Base-by-base conservation (phyloP, 2,888 invertebrate genomes). In the Coecobrya sp. region DNA sequence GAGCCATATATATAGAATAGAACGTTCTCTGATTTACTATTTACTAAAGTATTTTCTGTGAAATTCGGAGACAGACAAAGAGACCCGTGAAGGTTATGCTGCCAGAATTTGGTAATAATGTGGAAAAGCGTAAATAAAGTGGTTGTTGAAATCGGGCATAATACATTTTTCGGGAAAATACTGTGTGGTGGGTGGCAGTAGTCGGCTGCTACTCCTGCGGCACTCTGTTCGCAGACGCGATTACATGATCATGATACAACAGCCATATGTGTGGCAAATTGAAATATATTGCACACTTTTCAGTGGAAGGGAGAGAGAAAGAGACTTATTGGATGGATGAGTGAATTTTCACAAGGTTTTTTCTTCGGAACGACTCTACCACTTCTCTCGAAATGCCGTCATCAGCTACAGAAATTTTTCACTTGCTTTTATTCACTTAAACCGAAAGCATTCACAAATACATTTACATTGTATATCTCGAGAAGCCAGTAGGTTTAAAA, bases 321-420 rank as follows among this genome's bases (percentile, higher is more conserved):
- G 25, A 62, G 62, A 62, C 52, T 52, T 79, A 62, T 19, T 62
- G 62, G 62, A 25, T 22, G 82, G 55, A 59, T 82, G 82, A 59
- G 45, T 59, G 62, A 65, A 65, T 85, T 85, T 65, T 62, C 65
- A 85, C 84, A 85, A 84, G 84, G 84, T 42, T 85, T 85, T 85
- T 79, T 45, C 36, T 25, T 62, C 19, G 25, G 22, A 62, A 62
- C 25, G 62, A 19, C 62, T n/a, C 62, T 62, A 19, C 25, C 25
- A 25, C 5, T 82, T 59, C 19, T 16, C 59, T 27, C 1, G 13
- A 52, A 65, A 52, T 85, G 65, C 65, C 84, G 84, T 85, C 84
- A 85, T 68, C 84, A 25, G 11, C 36, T 36, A 7, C 36, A 49
- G n/a, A 49, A 7, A 49, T 49, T 22, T 62, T 25, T 62, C 62